phyloP scores from a whole-genome alignment of 2,797 vertebrate species.

The Remorina albescens region DNA sequence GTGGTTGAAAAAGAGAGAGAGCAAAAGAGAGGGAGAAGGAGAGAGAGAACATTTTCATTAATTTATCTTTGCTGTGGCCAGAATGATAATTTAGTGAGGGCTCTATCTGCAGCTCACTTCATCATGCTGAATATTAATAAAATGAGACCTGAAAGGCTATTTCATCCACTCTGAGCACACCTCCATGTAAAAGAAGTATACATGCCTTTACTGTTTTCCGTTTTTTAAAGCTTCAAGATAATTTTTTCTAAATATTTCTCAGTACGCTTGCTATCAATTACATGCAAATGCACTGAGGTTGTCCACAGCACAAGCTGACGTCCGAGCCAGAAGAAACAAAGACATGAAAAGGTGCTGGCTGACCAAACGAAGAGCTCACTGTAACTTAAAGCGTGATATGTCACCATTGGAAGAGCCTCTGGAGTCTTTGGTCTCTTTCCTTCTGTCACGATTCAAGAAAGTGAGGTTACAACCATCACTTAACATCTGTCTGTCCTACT shows the following conservation, averaged over 20 bases:
- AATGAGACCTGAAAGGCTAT: slow-evolving; percentile 51
- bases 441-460: slow-evolving; percentile 19
- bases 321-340: background rate
- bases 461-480: slow-evolving; percentile 46
- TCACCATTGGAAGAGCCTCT: slow-evolving; percentile 11
- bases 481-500: slow-evolving; percentile 36
- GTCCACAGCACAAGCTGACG: background rate
- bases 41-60: slow-evolving; percentile 46
- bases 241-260: too few species aligned
- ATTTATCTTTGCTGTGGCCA: slow-evolving; percentile 55
- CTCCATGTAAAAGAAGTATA: background rate
- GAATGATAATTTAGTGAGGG: slow-evolving; percentile 65
- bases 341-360: slow-evolving; percentile 4
- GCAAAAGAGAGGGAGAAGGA: background rate
- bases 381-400: slow-evolving; percentile 21
- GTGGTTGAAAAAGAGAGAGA: background rate
- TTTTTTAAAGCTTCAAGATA: background rate
- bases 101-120: slow-evolving; percentile 56
- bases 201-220: background rate
- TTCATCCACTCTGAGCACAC: slow-evolving; percentile 34
- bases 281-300: background rate
- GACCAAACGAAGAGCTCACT: slow-evolving; percentile 6
- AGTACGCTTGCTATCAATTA: too few species aligned
- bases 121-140: slow-evolving; percentile 67
- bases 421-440: slow-evolving; percentile 5